Evolutionary conservation across 2,888 invertebrate genomes (phyloP).

Genomic region (Oegoconia quadripuncta): DNA sequence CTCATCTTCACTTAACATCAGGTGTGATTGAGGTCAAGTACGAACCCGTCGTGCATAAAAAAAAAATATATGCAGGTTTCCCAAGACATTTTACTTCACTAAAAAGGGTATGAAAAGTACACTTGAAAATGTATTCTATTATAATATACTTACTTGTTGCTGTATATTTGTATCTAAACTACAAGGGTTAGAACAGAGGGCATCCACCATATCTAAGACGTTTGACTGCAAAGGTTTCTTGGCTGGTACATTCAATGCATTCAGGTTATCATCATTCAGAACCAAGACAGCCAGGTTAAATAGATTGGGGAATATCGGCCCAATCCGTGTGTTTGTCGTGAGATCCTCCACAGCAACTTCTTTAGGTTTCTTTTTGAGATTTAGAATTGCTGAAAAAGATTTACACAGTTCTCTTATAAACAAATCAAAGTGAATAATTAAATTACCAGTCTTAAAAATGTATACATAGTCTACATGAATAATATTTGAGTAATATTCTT

Average conservation of each 20-base stretch:
- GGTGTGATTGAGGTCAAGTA: too few relatives aligned
- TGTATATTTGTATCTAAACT: slow-evolving; percentile 77
- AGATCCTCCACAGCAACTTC: slow-evolving; percentile 77
- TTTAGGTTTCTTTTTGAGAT: slow-evolving; percentile 70
- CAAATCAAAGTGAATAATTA: not conserved
- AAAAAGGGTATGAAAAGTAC: too few relatives aligned
- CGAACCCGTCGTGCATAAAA: too few relatives aligned
- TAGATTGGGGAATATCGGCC: slow-evolving; percentile 80
- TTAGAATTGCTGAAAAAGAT: slow-evolving; percentile 67
- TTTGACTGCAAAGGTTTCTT: slow-evolving; percentile 69
- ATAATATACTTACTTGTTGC: slow-evolving; percentile 61
- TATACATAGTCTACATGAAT: too few relatives aligned
- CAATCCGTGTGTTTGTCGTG: slow-evolving; percentile 77
- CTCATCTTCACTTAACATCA: too few relatives aligned
- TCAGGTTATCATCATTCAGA: slow-evolving; percentile 76
- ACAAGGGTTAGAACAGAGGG: slow-evolving; percentile 78
- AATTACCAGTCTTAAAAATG: not conserved
- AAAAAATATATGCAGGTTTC: too few relatives aligned
- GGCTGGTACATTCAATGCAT: slow-evolving; percentile 66
- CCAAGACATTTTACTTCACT: too few relatives aligned
- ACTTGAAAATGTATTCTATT: not conserved
- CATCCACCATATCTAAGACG: slow-evolving; percentile 77
- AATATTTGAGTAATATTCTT: too few relatives aligned
- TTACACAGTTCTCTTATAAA: too few relatives aligned
- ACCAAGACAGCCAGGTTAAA: slow-evolving; percentile 80